Base-by-base conservation (phyloP, 2,888 invertebrate genomes). In the Scaptomyza reducta region DNA sequence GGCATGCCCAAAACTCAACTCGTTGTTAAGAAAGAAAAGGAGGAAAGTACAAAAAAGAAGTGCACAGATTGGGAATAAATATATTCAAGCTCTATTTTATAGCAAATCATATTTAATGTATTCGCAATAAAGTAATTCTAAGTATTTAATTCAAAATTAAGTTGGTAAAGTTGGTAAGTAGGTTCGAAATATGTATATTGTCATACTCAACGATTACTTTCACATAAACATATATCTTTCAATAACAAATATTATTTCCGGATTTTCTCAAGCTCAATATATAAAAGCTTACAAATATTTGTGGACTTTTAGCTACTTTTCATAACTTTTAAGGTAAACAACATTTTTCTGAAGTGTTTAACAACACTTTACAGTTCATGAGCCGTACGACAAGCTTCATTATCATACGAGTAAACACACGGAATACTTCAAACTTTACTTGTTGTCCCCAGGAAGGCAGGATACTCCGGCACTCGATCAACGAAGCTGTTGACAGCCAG, bases 321-420 rank as follows among this genome's bases (percentile, higher is more conserved):
- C 38, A 42, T 54, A 63, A 56, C 55, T 57, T 54, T 53, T 18
- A 54, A 54, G 29, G 25, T 47, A 66, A 55, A 56, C 54, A 68
- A 27, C 33, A 50, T 35, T 22, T 51, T 64, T 16, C 22, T 31
- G 6, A 14, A 38, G 38, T 45, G 18, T 54, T 54, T 44, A 22
- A 38, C n/a, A 54, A 22, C 45, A 56, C 46, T 51, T 51, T 22
- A 13, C 45, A 56, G 41, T 16, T 31, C 60, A 68, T 56, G 51
- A 54, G 33, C 38, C 40, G 10, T 38, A 22, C 22, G 25, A 46
- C 29, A 57, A 54, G 57, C 45, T 51, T 54, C 51, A 74, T 76
- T 70, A 74, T 70, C 64, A 64, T 56, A 62, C 68, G 62, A 59
- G 59, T 67, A 58, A 75, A 14, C 50, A 62, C 57, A 71, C 45